These are phyloP conservation scores for Ophion ellenae DNA, from an alignment of 2,888 invertebrate species.

Conservation along the genomic window DNA sequence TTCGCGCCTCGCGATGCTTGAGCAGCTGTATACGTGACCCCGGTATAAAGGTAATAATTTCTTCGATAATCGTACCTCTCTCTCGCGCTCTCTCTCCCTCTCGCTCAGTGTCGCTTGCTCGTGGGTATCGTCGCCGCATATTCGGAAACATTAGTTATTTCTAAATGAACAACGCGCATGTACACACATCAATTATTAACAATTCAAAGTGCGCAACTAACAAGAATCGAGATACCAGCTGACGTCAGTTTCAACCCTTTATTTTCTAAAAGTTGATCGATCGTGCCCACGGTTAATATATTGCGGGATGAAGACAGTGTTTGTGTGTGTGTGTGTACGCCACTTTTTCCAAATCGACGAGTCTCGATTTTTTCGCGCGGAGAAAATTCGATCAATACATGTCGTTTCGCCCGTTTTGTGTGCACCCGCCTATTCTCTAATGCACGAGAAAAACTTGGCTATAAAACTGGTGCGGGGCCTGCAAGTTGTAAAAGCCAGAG, in stretches of 20 bases:
- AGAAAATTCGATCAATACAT: constrained; percentile 46
- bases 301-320: background rate
- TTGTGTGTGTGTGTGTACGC: background rate
- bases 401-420: constrained; percentile 5
- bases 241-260: background rate
- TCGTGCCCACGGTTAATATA: background rate
- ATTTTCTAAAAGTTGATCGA: background rate
- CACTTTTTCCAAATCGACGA: constrained; percentile 32
- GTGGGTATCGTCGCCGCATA: background rate
- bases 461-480: background rate
- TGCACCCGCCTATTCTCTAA: constrained; percentile 8
- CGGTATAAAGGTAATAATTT: constrained; percentile 41
- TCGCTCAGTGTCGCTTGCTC: background rate
- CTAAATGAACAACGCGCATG: background rate
- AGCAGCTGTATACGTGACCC: constrained; percentile 19
- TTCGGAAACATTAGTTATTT: background rate
- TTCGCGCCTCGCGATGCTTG: constrained; percentile 17
- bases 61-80: constrained; percentile 21
- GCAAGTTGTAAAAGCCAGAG: constrained; percentile 27
- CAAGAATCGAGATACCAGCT: background rate
- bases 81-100: background rate
- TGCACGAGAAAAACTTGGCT: constrained; percentile 2
- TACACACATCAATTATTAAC: background rate
- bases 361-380: constrained; percentile 21
- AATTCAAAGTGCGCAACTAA: background rate